Evolutionary conservation across 2,888 invertebrate species (phyloP).

Genomic region (Eudasyphora cyanicolor): DNA sequence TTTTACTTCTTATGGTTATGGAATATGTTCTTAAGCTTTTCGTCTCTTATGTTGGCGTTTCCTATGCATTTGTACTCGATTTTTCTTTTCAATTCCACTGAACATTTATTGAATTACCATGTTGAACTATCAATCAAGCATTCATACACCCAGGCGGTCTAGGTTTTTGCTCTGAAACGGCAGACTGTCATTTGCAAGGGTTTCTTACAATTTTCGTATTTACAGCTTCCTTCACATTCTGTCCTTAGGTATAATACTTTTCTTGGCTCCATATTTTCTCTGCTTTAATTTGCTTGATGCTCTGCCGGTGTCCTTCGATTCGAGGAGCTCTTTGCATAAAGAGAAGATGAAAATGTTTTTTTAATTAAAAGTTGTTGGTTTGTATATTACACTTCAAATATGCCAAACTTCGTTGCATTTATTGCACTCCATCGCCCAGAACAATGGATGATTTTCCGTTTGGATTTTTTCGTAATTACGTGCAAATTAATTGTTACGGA

Average conservation of each 20-base stretch:
- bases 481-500: slow-evolving; percentile 19
- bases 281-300: neutral
- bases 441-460: neutral
- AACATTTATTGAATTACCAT: neutral
- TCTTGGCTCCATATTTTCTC: neutral
- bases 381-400: neutral
- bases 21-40: neutral
- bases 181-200: neutral
- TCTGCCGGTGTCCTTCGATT: neutral
- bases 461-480: slow-evolving; percentile 17
- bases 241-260: neutral
- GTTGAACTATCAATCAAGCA: slow-evolving; percentile 4
- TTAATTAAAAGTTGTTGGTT: slow-evolving; percentile 31
- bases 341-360: slow-evolving; percentile 8
- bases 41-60: neutral
- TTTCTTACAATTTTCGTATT: neutral
- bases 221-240: neutral
- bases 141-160: neutral
- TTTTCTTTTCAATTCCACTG: neutral
- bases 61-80: neutral
- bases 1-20: neutral
- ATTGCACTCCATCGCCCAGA: neutral
- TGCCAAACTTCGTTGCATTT: neutral
- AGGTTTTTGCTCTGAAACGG: neutral
- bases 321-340: neutral